A percentile compares a stretch with the other conserved stretches of the same genome.
These are phyloP conservation scores for Pituophis catenifer DNA, from an alignment of 2,113 vertebrate genomes.

Conservation along the genomic window DNA sequence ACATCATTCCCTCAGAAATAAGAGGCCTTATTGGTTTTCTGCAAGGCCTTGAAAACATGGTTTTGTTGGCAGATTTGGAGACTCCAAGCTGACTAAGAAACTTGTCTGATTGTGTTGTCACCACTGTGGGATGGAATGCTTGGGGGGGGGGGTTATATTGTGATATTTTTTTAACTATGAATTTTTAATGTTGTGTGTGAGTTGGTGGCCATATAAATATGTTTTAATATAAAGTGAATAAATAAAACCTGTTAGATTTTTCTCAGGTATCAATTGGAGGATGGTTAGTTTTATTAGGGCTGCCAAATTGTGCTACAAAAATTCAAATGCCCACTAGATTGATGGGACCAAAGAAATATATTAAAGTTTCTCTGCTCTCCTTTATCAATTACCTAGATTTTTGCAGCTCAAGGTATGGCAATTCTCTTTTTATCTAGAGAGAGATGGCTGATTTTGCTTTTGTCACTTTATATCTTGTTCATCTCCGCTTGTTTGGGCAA, in stretches of 20 bases:
- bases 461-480: constrained; percentile 37
- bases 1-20: no score
- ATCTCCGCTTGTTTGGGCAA: constrained; percentile 40
- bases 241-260: background rate
- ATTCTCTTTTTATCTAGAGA: background rate
- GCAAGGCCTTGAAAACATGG: no score
- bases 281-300: constrained; percentile 15
- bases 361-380: background rate
- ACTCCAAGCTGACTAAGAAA: no score
- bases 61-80: no score
- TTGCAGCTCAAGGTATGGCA: background rate
- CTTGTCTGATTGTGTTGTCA: no score
- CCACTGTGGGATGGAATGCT: no score
- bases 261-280: constrained; percentile 27
- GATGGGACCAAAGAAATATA: background rate
- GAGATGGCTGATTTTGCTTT: constrained; percentile 7
- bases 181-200: no score
- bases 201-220: no score
- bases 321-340: background rate
- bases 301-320: constrained; percentile 8
- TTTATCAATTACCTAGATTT: background rate
- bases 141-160: no score
- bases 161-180: no score
- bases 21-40: no score
- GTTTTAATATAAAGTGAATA: no score